These are phyloP conservation scores for Amphipyra berbera DNA, from an alignment of 2,888 invertebrate species.

Conservation along the genomic window DNA sequence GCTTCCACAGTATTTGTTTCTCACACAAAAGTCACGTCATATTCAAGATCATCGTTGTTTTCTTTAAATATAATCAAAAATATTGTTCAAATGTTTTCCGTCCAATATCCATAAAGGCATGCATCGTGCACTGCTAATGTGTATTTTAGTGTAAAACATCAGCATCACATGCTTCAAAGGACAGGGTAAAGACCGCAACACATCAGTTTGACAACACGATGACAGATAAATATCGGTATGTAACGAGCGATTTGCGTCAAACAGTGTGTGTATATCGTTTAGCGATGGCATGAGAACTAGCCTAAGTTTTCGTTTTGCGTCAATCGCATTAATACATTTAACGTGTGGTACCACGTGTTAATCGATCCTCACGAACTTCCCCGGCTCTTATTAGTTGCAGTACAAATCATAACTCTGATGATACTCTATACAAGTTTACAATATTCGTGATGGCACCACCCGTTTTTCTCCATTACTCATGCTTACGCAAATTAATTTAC, in stretches of 20 bases:
- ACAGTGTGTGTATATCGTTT: constrained; percentile 74
- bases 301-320: constrained; percentile 75
- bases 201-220: constrained; percentile 58
- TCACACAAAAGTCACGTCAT: too few relatives aligned
- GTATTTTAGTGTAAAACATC: constrained; percentile 38
- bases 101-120: not conserved
- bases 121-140: constrained; percentile 37
- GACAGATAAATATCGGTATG: constrained; percentile 57
- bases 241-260: constrained; percentile 77
- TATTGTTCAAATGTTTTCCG: constrained; percentile 3
- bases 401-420: too few relatives aligned
- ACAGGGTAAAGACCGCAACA: constrained; percentile 57
- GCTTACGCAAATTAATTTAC: constrained; percentile 16
- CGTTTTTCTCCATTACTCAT: constrained; percentile 16
- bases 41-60: not conserved
- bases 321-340: constrained; percentile 73
- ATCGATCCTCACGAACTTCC: constrained; percentile 67
- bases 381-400: constrained; percentile 24
- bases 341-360: constrained; percentile 60
- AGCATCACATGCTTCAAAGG: constrained; percentile 53
- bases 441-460: constrained; percentile 4
- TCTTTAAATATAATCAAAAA: constrained; percentile 7
- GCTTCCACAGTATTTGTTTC: too few relatives aligned
- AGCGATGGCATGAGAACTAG: constrained; percentile 75
- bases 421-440: not conserved